Conservation (phyloP, 35 echinoderm and acorn worm genomes). For the Hemicentrotus pulcherrimus region DNA sequence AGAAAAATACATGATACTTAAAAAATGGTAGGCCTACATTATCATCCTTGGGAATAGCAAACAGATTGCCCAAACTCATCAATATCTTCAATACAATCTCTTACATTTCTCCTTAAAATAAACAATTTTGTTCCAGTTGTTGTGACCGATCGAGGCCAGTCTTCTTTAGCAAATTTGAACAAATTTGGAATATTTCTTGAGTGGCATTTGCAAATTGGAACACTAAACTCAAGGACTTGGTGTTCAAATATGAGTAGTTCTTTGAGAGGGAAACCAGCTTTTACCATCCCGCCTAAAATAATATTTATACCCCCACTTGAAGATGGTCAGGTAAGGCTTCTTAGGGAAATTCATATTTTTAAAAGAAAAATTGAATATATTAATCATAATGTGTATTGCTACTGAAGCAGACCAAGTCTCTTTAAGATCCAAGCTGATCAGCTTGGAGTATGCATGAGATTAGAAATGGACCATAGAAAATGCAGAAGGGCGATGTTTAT, state of each 20-base stretch:
- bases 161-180: not conserved
- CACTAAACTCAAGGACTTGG: not conserved
- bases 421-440: too few species aligned
- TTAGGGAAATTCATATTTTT: too few species aligned
- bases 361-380: too few species aligned
- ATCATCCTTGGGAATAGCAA: not conserved
- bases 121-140: not conserved
- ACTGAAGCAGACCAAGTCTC: too few species aligned
- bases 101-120: not conserved
- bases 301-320: not conserved
- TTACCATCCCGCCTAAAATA: not conserved
- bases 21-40: not conserved
- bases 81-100: not conserved
- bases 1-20: not conserved
- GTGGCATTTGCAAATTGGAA: not conserved
- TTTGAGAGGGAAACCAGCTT: not conserved
- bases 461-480: too few species aligned
- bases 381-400: too few species aligned
- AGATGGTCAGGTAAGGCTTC: not conserved
- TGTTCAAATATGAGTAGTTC: not conserved
- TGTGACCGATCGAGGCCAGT: not conserved
- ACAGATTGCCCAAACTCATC: not conserved
- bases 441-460: too few species aligned
- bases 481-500: too few species aligned
- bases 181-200: not conserved